Evolutionary conservation across 2,797 vertebrate species (phyloP).

Genomic region (Enteromius thamalakanensis): DNA sequence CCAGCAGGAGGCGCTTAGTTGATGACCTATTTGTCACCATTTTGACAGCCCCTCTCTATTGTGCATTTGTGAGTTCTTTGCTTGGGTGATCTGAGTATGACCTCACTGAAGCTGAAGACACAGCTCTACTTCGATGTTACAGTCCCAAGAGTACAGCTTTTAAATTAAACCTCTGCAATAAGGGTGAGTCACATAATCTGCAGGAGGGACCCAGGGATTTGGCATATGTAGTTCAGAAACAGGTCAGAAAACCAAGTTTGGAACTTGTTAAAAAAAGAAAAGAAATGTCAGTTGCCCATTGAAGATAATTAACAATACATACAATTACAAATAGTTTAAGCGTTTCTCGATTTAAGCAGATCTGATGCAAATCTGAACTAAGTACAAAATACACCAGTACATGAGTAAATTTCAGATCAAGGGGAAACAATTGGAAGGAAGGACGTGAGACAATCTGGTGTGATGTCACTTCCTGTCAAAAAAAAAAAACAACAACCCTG

Average conservation of each 20-base stretch:
- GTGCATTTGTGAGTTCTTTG: neutral
- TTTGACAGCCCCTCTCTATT: neutral
- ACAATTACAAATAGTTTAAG: neutral
- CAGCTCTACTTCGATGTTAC: neutral
- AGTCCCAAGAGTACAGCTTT: neutral
- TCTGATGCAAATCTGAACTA: neutral
- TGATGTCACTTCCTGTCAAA: slow-evolving; percentile 72
- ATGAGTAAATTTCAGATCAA: slow-evolving; percentile 65
- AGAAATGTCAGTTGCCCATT: neutral
- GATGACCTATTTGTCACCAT: neutral
- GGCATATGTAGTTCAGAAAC: neutral
- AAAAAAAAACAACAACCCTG: slow-evolving; percentile 45
- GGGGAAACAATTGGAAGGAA: slow-evolving; percentile 75
- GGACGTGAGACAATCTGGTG: slow-evolving; percentile 50
- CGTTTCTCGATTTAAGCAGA: neutral
- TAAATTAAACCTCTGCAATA: slow-evolving; percentile 8
- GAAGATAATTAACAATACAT: neutral
- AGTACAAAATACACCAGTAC: neutral
- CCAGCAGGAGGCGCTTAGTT: slow-evolving; percentile 26
- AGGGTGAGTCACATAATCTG: neutral
- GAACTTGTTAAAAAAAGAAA: neutral
- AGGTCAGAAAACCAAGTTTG: neutral
- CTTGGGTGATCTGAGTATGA: slow-evolving; percentile 1
- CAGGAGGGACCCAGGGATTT: neutral
- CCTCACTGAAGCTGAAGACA: neutral